phyloP scores from a whole-genome alignment of 1,140 invertebrate genomes.

The Arctopsyche grandis region DNA sequence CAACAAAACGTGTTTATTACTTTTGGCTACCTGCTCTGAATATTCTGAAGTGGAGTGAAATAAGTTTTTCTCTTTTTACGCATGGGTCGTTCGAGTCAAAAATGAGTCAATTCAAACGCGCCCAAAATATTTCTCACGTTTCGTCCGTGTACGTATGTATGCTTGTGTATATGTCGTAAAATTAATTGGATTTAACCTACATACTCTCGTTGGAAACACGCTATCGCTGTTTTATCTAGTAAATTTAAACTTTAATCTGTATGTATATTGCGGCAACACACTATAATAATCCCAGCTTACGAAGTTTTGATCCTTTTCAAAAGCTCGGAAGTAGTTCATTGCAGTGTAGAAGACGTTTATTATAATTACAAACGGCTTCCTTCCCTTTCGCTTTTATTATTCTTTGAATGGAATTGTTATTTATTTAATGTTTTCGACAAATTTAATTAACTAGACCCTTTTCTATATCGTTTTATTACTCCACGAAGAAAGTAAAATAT shows the following conservation, averaged over 20 bases:
- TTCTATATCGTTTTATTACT: no score
- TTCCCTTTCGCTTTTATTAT: constrained; percentile 5
- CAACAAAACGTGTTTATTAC: constrained; percentile 30
- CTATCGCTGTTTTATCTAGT: not conserved
- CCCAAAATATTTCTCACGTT: not conserved
- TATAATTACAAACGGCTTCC: not conserved
- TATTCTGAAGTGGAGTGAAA: not conserved
- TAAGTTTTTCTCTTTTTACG: not conserved
- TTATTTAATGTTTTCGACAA: no score
- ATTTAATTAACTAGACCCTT: no score
- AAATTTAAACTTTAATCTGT: not conserved
- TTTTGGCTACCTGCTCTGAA: not conserved
- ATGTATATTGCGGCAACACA: not conserved
- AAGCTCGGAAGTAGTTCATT: constrained; percentile 9
- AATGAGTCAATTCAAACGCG: not conserved
- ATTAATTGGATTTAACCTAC: not conserved
- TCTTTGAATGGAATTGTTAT: no score
- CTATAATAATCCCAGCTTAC: not conserved
- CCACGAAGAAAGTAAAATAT: no score
- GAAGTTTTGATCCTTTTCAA: constrained; percentile 4
- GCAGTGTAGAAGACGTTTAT: not conserved
- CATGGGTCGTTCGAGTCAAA: not conserved
- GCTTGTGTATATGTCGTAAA: not conserved
- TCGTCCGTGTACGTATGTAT: not conserved
- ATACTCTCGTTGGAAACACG: not conserved